Evolutionary conservation across 2,888 invertebrate species (phyloP), one percentile per base, ranked within the genome.

Genomic region (Allophyes oxyacanthae): DNA sequence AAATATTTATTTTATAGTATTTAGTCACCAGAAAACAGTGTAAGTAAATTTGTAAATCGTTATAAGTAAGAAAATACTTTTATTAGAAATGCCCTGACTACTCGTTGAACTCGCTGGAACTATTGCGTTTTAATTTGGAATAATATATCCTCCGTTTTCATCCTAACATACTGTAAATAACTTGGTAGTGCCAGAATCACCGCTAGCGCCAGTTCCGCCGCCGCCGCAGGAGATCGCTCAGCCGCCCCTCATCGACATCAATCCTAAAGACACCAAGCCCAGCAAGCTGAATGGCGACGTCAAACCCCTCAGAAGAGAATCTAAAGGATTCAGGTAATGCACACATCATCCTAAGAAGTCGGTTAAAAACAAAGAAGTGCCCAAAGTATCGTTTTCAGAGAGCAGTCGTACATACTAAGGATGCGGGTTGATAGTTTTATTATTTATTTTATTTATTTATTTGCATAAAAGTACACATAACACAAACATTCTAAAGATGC

Each of bases 281-380:
- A 55, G 62, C 55, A 81, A 80, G 61, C 60, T 72, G 54, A 92
- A 90, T 56, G 92, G 90, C 1, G 89, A 90, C 38, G 56, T 72
- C 42, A 95, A 89, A 86, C 78, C 80, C 64, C 82, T 90, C 37
- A 91, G 94, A 73, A 87, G 94, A 92, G 80, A 89, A 63, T 82
- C 78, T 30, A 90, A 90, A 79, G 88, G 85, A 58, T 91, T 91
- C 75, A 84, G 95, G 95, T 80, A 94, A 64, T 6, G n/a, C 28
- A 42, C 13, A 13, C 11, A 14, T 14, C 10, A 14, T 28, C 13
- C 7, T 10, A 28, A 1, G n/a, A 6, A 33, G 28, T 28, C 7
- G 6, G 7, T n/a, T 8, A 6, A 8, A 28, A 6, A 28, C 6
- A 1, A 4, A 20, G 20, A 3, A 20, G 20, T 20, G 20, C 4